A percentile compares a stretch with the other conserved stretches of the same genome.
phyloP scores from a whole-genome alignment of 2,888 invertebrate genomes.

The Agrotis clavis region DNA sequence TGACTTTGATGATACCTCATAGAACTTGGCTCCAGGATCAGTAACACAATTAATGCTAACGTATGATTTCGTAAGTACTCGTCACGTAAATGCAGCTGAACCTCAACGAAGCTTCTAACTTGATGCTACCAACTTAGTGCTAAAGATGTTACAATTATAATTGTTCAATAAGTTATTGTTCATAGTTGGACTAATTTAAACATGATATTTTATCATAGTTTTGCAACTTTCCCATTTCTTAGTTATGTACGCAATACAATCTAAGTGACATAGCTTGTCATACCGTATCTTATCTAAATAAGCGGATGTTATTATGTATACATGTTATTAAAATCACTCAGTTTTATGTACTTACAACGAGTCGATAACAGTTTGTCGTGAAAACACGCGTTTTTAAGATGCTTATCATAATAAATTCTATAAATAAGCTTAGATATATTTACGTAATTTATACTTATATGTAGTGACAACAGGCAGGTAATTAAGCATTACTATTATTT shows the following conservation, averaged over 20 bases:
- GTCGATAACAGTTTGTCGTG: background rate
- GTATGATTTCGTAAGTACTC: no score
- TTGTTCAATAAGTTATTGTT: background rate
- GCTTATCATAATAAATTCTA: background rate
- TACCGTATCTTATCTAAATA: slow-evolving; percentile 20
- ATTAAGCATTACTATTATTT: background rate
- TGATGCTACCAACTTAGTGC: no score
- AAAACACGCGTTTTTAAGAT: slow-evolving; percentile 21
- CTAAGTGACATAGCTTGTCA: slow-evolving; percentile 34
- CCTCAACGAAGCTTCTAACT: background rate
- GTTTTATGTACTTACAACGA: slow-evolving; percentile 2
- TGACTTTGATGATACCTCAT: no score
- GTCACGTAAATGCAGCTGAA: no score
- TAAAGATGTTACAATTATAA: background rate
- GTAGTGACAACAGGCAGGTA: background rate
- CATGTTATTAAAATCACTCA: slow-evolving; percentile 37
- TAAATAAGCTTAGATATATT: background rate
- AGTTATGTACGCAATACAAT: slow-evolving; percentile 29
- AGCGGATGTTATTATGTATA: background rate
- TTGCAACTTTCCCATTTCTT: slow-evolving; percentile 11
- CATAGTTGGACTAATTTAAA: background rate
- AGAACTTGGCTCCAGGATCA: no score
- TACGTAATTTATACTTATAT: background rate
- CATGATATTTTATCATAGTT: background rate
- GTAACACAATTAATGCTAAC: no score